Conservation (phyloP, 2,797 vertebrate genomes). For the Paramormyrops hopkinsi region DNA sequence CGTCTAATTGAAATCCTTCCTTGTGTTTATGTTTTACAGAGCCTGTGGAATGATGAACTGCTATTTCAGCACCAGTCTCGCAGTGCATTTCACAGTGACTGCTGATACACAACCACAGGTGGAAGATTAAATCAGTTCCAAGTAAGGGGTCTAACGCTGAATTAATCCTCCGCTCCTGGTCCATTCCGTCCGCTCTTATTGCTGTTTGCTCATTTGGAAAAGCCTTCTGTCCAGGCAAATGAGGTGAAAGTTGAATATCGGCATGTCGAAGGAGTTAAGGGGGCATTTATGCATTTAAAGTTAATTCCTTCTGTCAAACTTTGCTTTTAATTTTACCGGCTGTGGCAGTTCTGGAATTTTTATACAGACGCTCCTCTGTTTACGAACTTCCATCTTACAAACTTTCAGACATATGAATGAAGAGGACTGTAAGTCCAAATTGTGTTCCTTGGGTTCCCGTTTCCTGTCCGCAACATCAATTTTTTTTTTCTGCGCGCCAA, state of each 20-base stretch:
- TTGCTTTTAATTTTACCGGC: background rate
- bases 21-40: conserved; percentile 11
- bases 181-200: background rate
- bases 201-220: background rate
- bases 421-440: background rate
- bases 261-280: background rate
- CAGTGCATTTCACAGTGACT: conserved; percentile 40
- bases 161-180: conserved; percentile 22
- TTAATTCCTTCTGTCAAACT: background rate
- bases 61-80: conserved; percentile 40
- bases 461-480: background rate
- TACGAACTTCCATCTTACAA: too few species aligned
- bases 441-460: background rate
- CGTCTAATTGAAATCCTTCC: conserved; percentile 11
- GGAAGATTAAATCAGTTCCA: conserved; percentile 38
- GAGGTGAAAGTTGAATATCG: background rate
- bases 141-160: conserved; percentile 34
- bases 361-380: background rate
- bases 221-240: background rate
- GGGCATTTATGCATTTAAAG: background rate
- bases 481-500: background rate
- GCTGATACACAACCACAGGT: conserved; percentile 29
- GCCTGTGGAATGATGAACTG: conserved; percentile 38
- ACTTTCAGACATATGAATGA: background rate
- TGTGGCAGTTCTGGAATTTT: background rate